phyloP scores from a whole-genome alignment of 2,888 invertebrate genomes.

The Elaeidobius kamerunicus region DNA sequence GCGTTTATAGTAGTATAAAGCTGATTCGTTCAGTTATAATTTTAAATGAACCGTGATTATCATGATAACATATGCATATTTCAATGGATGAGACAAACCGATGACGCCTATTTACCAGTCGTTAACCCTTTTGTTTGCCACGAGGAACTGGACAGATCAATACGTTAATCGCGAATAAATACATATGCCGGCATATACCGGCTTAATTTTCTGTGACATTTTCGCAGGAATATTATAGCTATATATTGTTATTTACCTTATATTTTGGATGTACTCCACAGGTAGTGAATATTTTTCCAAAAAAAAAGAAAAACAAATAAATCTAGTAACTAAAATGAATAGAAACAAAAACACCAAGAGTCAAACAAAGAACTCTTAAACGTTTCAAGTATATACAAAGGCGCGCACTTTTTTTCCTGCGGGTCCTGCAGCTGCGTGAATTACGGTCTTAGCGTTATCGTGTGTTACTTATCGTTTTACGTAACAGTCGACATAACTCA shows the following conservation, averaged over 20 bases:
- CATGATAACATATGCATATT: no score
- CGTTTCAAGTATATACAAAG: slow-evolving; percentile 1
- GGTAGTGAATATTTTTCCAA: neutral
- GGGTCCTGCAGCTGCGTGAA: slow-evolving; percentile 9
- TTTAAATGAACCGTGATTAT: no score
- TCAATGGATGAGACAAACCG: no score
- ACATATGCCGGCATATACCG: no score
- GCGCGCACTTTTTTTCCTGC: slow-evolving; percentile 1
- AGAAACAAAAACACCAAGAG: neutral
- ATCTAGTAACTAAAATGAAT: no score
- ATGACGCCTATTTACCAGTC: no score
- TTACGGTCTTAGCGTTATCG: slow-evolving; percentile 13
- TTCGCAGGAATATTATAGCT: neutral
- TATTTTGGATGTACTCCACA: neutral
- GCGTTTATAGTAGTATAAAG: no score
- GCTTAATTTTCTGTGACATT: neutral
- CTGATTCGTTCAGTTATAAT: no score
- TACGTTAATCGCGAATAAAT: no score
- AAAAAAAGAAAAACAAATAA: slow-evolving; percentile 2
- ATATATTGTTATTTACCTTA: neutral
- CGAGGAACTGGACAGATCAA: no score
- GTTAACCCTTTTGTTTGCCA: no score
- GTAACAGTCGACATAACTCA: slow-evolving; percentile 25
- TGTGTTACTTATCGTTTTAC: slow-evolving; percentile 19
- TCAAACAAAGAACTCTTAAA: neutral